Evolutionary conservation across 2,888 invertebrate species (phyloP), one percentile per base, ranked within the genome.

Genomic region (Homarus gammarus): DNA sequence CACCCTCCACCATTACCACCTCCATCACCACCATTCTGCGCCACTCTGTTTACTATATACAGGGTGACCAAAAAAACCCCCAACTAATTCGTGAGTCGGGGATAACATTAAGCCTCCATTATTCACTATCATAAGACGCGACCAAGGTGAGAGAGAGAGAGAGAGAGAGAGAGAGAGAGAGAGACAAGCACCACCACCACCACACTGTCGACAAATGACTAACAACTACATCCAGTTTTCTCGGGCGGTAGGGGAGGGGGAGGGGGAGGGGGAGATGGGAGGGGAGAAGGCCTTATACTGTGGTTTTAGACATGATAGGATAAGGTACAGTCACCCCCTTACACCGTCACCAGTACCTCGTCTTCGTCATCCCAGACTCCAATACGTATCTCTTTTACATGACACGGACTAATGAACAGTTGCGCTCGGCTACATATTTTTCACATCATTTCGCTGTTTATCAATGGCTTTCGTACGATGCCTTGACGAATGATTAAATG

Each of bases 381-480:
- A 40, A 75, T 75, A 75, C 75, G 44, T n/a, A 75, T 75, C 75
- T 75, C 75, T 75, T 75, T 75, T 73, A 73, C 72, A 75, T 75
- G 75, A 75, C 75, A 75, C 40, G 22, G 75, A 75, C 75, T 75
- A 75, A 75, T 75, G 75, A 75, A 75, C 44, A 75, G 75, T n/a
- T 40, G 61, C 36, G 33, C 64, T 64, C 27, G 56, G 27, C n/a
- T 18, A 56, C 18, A 36, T n/a, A 0, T 40, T 49, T 36, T 33
- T 61, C 33, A 38, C 81, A 64, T 61, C 61, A 61, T 81, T 61
- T 38, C 64, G n/a, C 61, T 40, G 38, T 10, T 81, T 38, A 64
- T 64, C 36, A 33, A 38, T 81, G 36, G 33, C n/a, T 12, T 75
- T 75, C 75, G 75, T 75, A 75, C 75, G 75, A 44, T 75, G 75